Percentiles rank a stretch among this genome's conserved stretches.
These are phyloP conservation scores for Nipponia nippon DNA, from an alignment of 2,113 vertebrate genomes.

Conservation along the genomic window DNA sequence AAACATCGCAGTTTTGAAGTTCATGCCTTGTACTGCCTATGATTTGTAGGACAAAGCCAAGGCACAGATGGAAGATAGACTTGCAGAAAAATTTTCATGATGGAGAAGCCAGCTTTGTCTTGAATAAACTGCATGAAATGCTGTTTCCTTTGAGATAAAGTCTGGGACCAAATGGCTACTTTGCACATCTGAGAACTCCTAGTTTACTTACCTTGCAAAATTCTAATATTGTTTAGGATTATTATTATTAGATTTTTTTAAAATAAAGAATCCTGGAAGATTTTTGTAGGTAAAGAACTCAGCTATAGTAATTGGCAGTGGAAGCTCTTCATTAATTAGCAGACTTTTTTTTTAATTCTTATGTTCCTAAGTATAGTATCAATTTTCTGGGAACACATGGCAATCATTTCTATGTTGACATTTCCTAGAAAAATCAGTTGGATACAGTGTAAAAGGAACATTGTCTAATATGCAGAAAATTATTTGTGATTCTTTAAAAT, in stretches of 20 bases:
- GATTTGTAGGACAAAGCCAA: conserved; percentile 67
- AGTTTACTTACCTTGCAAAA: conserved; percentile 7
- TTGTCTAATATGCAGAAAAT: conserved; percentile 4
- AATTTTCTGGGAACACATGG: conserved; percentile 57
- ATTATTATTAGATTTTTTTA: background rate
- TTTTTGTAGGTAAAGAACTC: conserved; percentile 69
- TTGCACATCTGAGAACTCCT: conserved; percentile 52
- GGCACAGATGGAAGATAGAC: conserved; percentile 75
- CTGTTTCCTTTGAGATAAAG: conserved; percentile 70
- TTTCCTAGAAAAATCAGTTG: conserved; percentile 41
- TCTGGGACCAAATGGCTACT: conserved; percentile 56
- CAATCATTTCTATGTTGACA: conserved; percentile 43
- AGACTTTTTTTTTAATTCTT: conserved; percentile 25
- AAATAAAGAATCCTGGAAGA: conserved; percentile 17
- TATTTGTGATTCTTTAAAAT: background rate
- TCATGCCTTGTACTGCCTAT: conserved; percentile 50
- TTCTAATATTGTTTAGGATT: conserved; percentile 51
- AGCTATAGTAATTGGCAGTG: conserved; percentile 75
- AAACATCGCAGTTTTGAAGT: conserved; percentile 19
- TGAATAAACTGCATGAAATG: conserved; percentile 70
- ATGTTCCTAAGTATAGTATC: conserved; percentile 57
- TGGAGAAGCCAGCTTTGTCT: conserved; percentile 77
- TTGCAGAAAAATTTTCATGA: conserved; percentile 67
- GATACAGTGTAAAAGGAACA: background rate
- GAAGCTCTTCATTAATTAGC: conserved; percentile 76